These are phyloP conservation scores for Halocaridina rubra DNA, from an alignment of 2,888 invertebrate species.

Conservation along the genomic window DNA sequence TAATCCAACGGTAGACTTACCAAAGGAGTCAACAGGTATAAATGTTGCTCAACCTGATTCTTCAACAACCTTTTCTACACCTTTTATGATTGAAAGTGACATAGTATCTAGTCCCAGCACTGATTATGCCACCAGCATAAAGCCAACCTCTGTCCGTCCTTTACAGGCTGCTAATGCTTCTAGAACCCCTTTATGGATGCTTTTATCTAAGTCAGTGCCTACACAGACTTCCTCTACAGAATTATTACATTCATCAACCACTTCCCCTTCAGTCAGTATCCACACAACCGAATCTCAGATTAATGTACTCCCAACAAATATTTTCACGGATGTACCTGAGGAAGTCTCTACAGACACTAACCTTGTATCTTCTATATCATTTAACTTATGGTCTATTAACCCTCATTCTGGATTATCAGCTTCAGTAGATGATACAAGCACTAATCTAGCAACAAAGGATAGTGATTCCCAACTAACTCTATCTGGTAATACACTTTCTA, in stretches of 20 bases:
- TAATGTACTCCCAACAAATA: constrained; percentile 2
- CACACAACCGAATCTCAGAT: neutral
- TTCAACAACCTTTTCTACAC: constrained; percentile 4
- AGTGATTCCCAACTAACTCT: too few relatives aligned
- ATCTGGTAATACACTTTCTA: too few relatives aligned
- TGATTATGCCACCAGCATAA: constrained; percentile 13
- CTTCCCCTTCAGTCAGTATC: neutral
- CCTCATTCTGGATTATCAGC: neutral
- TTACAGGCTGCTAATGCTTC: constrained; percentile 22
- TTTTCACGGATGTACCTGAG: neutral
- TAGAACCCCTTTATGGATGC: constrained; percentile 55
- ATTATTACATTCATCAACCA: constrained; percentile 13
- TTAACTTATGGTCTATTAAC: neutral
- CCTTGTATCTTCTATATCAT: neutral
- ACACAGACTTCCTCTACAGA: constrained; percentile 30
- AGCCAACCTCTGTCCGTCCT: constrained; percentile 41
- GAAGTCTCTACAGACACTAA: neutral
- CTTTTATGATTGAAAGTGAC: constrained; percentile 19
- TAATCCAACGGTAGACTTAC: neutral
- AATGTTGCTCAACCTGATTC: neutral
- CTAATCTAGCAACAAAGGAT: too few relatives aligned
- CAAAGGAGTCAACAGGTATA: constrained; percentile 19
- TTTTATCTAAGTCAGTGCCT: constrained; percentile 44
- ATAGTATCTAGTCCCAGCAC: constrained; percentile 30
- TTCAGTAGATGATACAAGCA: too few relatives aligned